Evolutionary conservation across 2,888 invertebrate species (phyloP), one percentile per base, ranked within the genome.

Genomic region (Drosophila monieri): DNA sequence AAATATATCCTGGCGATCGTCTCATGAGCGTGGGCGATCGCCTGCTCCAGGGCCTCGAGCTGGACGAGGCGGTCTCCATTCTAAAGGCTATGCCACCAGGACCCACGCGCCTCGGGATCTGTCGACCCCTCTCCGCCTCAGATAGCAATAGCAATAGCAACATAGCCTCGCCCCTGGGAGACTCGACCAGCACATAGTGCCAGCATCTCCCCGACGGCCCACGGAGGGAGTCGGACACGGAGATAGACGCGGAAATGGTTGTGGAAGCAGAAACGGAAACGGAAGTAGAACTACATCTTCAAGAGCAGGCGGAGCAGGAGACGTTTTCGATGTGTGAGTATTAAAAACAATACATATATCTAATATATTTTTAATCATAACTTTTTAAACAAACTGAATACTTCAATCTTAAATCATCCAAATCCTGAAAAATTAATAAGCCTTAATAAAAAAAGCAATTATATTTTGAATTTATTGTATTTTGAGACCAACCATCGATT

Each of bases 11-110:
- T 0, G 99, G 99, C 23, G 99, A 99, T 92, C 94, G 99, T 76
- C 94, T 97, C 23, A 94, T 97, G 86, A 97, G 96, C 44, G 99
- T 99, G 10, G 98, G 99, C 90, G 97, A 97, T 80, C 95, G 94
- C 78, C 95, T 95, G 89, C 94, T 99, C 79, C 97, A 96, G 89
- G 98, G 98, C 90, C 96, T 97, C 32, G 97, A 96, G 0, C 92
- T 99, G 73, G 99, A 99, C 91, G 96, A 97, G 92, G 99, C 99
- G 6, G 99, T 99, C 49, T 96, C 97, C 91, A 98, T 98, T 12
- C 93, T 99, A 74, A 99, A 99, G 91, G 97, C 97, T 56, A 98
- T 99, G 77, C 95, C 97, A 0, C 94, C 95, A 86, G 99, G 99
- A 46, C 92, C 94, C 54, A 99, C 99, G 1, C 94, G 94, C 81